phyloP scores from a whole-genome alignment of 1,140 invertebrate species.

The Zophobas atratus region DNA sequence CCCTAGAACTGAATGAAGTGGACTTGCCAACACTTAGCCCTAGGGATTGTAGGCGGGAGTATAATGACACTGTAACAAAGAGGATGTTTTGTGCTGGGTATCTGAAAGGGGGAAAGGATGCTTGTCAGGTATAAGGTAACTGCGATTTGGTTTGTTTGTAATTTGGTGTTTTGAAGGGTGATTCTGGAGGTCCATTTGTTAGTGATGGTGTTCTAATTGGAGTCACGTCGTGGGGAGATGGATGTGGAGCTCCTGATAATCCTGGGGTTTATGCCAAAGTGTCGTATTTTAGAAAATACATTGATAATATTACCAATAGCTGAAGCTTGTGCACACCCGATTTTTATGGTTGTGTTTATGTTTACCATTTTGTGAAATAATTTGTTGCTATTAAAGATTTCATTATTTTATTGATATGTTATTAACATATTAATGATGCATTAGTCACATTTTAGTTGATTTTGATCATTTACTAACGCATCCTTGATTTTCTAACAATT shows the following conservation, averaged over 20 bases:
- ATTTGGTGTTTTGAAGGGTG: conserved; percentile 55
- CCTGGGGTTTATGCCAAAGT: conserved; percentile 74
- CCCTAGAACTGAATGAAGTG: conserved; percentile 23
- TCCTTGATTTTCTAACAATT: too few species aligned
- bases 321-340: neutral
- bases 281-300: conserved; percentile 71
- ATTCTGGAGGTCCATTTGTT: conserved; percentile 70
- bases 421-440: too few species aligned
- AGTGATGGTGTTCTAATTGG: conserved; percentile 70
- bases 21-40: neutral
- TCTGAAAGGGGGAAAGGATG: conserved; percentile 75
- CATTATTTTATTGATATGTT: too few species aligned
- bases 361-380: too few species aligned
- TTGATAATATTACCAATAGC: conserved; percentile 55
- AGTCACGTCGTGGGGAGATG: conserved; percentile 69
- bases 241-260: conserved; percentile 64
- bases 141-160: neutral
- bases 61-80: neutral
- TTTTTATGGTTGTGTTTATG: too few species aligned
- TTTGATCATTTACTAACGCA: too few species aligned
- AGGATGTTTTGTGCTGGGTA: conserved; percentile 67
- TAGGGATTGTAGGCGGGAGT: neutral
- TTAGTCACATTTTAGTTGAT: too few species aligned
- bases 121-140: conserved; percentile 69
- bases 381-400: too few species aligned